Base-by-base conservation (phyloP, 2,113 vertebrate genomes). In the Tenrec ecaudatus region DNA sequence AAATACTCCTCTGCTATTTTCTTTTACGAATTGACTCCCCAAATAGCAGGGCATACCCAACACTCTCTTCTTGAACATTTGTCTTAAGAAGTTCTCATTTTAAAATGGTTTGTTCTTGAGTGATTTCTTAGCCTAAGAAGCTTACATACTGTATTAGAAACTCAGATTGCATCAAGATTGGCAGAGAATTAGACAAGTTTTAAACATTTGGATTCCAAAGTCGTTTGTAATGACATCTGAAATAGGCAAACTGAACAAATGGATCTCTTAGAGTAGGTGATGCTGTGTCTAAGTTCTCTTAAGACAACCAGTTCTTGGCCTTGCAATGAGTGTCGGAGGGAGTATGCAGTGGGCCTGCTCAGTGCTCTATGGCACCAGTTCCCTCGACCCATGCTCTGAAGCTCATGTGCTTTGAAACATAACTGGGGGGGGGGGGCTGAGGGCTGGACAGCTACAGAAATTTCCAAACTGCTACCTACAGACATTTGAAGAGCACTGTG, bases 11-110 rank as follows among this genome's bases (percentile, higher is more conserved):
- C 43, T 27, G 71, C n/a, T 80, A 29, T 64, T 95, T 81, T 69
- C 47, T 73, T 92, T 43, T 60, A 64, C 86, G 86, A 89, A 89
- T n/a, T 82, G 89, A 91, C 47, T 85, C 92, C 57, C 89, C 84
- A 68, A 43, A 47, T 40, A 71, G 84, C 27, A 81, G 86, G 75
- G 4, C 77, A 62, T 87, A 86, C 88, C 60, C 36, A 60, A 78
- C 84, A 64, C 73, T 47, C 47, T 88, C 33, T 92, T 76, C 79
- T 89, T 64, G 82, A 82, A 91, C 79, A 75, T 57, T 75, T 83
- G 38, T 76, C 53, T 31, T 91, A 84, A 93, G 69, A 77, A 77
- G 90, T 15, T 10, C 69, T 47, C 1, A 0, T 53, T 91, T 94
- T 81, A 6, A 53, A 22, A 84, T 31, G 29, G 16, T 79, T 38